These are phyloP conservation scores for Myiozetetes cayanensis DNA, from an alignment of 2,113 vertebrate genomes.

Conservation along the genomic window DNA sequence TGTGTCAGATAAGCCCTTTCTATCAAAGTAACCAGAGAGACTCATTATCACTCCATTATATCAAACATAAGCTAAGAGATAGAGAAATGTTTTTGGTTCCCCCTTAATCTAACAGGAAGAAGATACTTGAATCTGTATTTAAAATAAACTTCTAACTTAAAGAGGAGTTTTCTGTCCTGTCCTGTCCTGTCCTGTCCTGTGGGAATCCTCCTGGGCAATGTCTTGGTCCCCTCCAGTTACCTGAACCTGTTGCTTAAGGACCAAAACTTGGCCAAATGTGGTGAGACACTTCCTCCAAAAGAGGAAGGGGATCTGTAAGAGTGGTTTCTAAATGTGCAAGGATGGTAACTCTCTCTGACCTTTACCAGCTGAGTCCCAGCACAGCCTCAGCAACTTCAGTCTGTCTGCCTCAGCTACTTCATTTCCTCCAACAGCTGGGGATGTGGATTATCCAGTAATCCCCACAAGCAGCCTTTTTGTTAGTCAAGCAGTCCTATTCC, in stretches of 20 bases:
- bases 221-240: background rate
- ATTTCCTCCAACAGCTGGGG: background rate
- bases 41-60: background rate
- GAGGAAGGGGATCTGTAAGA: background rate
- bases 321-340: background rate
- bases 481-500: background rate
- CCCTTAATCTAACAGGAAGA: conserved; percentile 4
- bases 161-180: background rate
- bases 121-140: background rate
- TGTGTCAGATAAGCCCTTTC: background rate
- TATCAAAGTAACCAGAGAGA: background rate
- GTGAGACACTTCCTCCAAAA: background rate
- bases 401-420: background rate
- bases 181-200: background rate
- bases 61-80: background rate
- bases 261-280: background rate
- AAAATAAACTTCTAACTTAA: background rate
- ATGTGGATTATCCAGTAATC: background rate
- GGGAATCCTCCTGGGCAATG: background rate
- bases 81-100: background rate
- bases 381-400: background rate
- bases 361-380: background rate
- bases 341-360: background rate
- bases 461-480: background rate
- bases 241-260: background rate